A percentile compares a stretch with the other conserved stretches of the same genome.
These are phyloP conservation scores for Lochmaea capreae DNA, from an alignment of 2,888 invertebrate species.

Conservation along the genomic window DNA sequence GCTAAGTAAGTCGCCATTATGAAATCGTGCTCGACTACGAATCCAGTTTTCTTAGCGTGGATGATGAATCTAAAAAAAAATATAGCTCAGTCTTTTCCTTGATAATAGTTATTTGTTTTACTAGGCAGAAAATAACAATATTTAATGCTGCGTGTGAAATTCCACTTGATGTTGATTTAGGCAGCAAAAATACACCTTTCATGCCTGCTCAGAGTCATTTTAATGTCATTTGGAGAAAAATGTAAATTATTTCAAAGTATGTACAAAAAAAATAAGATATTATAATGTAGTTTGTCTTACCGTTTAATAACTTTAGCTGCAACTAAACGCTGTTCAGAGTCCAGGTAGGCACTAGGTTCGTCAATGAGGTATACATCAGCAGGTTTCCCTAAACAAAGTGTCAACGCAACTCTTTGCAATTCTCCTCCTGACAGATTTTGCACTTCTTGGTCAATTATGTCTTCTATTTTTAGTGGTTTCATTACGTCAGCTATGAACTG, in stretches of 20 bases:
- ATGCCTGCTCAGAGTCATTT: no score
- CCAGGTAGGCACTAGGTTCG: constrained; percentile 98
- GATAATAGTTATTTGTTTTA: no score
- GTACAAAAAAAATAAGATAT: no score
- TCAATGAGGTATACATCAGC: constrained; percentile 99
- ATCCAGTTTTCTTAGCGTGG: constrained; percentile 99
- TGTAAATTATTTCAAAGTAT: no score
- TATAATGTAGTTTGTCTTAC: constrained; percentile 64
- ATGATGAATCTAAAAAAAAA: constrained; percentile 82
- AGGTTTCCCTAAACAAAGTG: constrained; percentile 96
- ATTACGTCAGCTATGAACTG: constrained; percentile 98
- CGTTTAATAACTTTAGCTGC: constrained; percentile 99
- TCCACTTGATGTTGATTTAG: no score
- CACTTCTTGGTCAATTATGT: constrained; percentile 97
- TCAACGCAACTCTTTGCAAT: constrained; percentile 96
- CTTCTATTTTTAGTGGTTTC: constrained; percentile 97
- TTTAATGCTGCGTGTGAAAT: no score
- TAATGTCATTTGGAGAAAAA: no score
- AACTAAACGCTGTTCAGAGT: constrained; percentile 99
- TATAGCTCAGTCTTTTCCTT: no score
- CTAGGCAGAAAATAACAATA: constrained; percentile 18
- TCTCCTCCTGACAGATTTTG: constrained; percentile 99
- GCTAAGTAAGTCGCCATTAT: constrained; percentile 99
- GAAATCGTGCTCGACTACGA: constrained; percentile 99
- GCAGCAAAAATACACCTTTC: neutral